Evolutionary conservation across 1,140 invertebrate species (phyloP), one percentile per base, ranked within the genome.

Genomic region (Telenomus remus): DNA sequence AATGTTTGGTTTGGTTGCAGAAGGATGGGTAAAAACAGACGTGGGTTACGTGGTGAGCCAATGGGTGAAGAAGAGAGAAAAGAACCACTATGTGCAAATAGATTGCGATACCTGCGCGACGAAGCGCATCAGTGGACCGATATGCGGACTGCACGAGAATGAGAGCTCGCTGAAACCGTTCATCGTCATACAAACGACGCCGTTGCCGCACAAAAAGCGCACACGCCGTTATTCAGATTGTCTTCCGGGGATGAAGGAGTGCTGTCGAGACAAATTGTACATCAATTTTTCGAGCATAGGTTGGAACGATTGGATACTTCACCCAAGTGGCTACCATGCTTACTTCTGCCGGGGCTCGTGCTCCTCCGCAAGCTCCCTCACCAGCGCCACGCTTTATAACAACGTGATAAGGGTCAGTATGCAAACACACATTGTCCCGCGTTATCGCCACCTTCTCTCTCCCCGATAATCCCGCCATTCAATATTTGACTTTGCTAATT

Each of bases 301-400:
- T 43, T 97, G 95, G 95, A 92, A 92, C 74, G 92, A 95, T 84
- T 96, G 95, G 94, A 95, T 97, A 53, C 90, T 96, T 13, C 89
- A 92, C 47, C 95, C 95, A 0, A 89, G 88, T 9, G 93, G 93
- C 0, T 96, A 96, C 82, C 90, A 95, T 66, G 94, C 95, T 0
- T 95, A 95, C 84, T 96, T 94, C 86, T 96, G 95, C 77, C 92
- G 92, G 34, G 95, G 95, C 0, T 92, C 91, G 4, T 96, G 95
- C 81, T 88, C 90, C 0, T 90, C 91, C 0, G 91, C 92, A 3
- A 90, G 92, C 0, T 91, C 93, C 9, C 89, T 94, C 1, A 91
- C 93, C 34, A 91, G 90, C 54, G 90, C 90, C 3, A 91, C 91
- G 34, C 89, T 91, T 66, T 92, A 95, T 81, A 92, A 91, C 80